Conservation (phyloP, 2,888 invertebrate species). For the Hermodice carunculata region DNA sequence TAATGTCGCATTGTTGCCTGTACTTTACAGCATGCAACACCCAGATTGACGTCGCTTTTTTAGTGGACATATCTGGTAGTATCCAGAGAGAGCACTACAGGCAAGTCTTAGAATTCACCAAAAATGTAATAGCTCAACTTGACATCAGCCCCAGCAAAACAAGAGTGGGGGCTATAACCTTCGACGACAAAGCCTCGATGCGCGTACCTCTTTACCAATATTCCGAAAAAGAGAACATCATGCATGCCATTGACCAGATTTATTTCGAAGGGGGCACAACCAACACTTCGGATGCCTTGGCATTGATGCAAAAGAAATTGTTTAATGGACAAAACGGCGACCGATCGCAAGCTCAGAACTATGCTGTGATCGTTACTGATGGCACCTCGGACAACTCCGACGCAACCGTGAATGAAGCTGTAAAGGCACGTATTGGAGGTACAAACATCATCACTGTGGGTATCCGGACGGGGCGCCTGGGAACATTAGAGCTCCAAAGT, state of each 20-base stretch:
- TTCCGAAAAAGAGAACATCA: slow-evolving; percentile 35
- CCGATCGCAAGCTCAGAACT: not conserved
- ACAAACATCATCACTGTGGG: slow-evolving; percentile 3
- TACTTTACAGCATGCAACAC: no score
- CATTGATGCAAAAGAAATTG: not conserved
- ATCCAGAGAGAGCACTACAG: slow-evolving; percentile 10
- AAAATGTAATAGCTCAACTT: not conserved
- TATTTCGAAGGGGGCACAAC: slow-evolving; percentile 51
- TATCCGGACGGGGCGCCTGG: not conserved
- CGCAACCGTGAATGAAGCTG: not conserved
- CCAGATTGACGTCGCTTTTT: slow-evolving; percentile 7
- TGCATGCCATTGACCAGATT: slow-evolving; percentile 44
- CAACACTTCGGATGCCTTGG: slow-evolving; percentile 54
- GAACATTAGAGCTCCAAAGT: slow-evolving; percentile 1
- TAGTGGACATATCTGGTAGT: slow-evolving; percentile 14
- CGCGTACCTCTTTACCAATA: slow-evolving; percentile 41
- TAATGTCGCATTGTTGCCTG: no score
- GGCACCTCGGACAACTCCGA: slow-evolving; percentile 14
- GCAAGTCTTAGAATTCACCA: not conserved
- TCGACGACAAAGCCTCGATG: slow-evolving; percentile 34
- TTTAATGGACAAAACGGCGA: not conserved
- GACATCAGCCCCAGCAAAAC: not conserved
- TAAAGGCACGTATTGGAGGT: slow-evolving; percentile 3
- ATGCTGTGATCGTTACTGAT: slow-evolving; percentile 9
- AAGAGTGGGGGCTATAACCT: slow-evolving; percentile 32